Percentiles rank a stretch among this genome's conserved stretches.
phyloP scores from a whole-genome alignment of 2,888 invertebrate species.

The Hirtodrosophila histrioides region DNA sequence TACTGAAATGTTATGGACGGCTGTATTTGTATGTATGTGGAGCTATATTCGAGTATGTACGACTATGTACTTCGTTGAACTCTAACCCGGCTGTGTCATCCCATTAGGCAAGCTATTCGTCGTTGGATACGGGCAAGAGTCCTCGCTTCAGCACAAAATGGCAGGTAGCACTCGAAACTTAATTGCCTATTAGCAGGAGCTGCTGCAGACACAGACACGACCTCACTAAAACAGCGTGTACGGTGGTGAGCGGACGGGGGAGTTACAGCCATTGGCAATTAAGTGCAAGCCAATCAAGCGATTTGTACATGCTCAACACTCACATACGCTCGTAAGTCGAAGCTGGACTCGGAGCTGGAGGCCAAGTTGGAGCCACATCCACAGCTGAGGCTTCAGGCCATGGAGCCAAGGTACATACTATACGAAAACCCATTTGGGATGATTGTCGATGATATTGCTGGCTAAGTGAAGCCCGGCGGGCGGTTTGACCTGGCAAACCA shows the following conservation, averaged over 20 bases:
- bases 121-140: slow-evolving; percentile 17
- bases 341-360: slow-evolving; percentile 11
- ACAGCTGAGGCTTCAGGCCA: slow-evolving; percentile 13
- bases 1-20: too few relatives aligned
- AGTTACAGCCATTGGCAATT: slow-evolving; percentile 75
- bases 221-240: slow-evolving; percentile 51
- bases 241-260: slow-evolving; percentile 22
- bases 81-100: slow-evolving; percentile 45
- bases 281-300: slow-evolving; percentile 78
- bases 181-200: slow-evolving; percentile 77
- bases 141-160: slow-evolving; percentile 60
- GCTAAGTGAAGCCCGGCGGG: slow-evolving; percentile 41
- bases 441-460: slow-evolving; percentile 53
- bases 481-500: slow-evolving; percentile 57
- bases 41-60: slow-evolving; percentile 4
- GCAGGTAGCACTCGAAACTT: slow-evolving; percentile 74
- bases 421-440: slow-evolving; percentile 55
- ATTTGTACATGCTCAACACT: slow-evolving; percentile 77
- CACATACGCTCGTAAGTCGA: slow-evolving; percentile 38
- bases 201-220: slow-evolving; percentile 66
- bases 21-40: background rate
- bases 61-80: slow-evolving; percentile 37
- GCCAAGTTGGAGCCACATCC: slow-evolving; percentile 5
- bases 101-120: slow-evolving; percentile 55
- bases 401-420: background rate